Conservation (phyloP, 2,888 invertebrate species). For the Glyphotaelius pellucidus region DNA sequence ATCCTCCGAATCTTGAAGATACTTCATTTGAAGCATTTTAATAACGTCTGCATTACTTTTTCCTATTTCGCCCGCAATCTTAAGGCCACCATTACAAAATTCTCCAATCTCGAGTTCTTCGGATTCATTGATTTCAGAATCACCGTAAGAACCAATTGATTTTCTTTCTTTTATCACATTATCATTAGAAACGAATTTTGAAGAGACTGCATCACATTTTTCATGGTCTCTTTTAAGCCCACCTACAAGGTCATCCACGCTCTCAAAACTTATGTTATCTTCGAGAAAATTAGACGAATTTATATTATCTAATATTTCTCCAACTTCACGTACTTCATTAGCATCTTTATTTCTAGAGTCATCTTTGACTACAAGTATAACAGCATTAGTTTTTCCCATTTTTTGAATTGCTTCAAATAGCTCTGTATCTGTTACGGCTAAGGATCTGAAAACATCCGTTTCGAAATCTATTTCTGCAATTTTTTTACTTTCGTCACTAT, state of each 20-base stretch:
- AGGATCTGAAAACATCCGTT: neutral
- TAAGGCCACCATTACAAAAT: neutral
- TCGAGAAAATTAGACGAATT: neutral
- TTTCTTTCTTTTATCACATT: neutral
- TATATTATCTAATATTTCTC: neutral
- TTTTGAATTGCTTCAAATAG: neutral
- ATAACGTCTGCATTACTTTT: slow-evolving; percentile 19
- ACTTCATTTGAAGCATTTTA: neutral
- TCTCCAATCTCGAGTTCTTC: slow-evolving; percentile 10
- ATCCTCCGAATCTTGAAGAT: neutral
- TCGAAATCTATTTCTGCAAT: neutral
- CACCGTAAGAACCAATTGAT: neutral
- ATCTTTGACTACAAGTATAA: slow-evolving; percentile 27
- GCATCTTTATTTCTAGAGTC: neutral
- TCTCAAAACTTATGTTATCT: neutral
- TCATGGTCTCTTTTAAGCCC: neutral
- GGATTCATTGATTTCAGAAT: neutral
- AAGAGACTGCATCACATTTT: neutral
- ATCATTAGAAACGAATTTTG: neutral
- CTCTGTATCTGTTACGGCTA: neutral
- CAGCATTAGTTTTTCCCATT: slow-evolving; percentile 35
- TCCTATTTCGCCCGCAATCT: neutral
- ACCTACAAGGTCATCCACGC: neutral
- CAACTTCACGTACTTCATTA: neutral
- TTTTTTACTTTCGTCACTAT: neutral